Conservation (phyloP, 2,113 vertebrate genomes). For the Gymnarchus niloticus region DNA sequence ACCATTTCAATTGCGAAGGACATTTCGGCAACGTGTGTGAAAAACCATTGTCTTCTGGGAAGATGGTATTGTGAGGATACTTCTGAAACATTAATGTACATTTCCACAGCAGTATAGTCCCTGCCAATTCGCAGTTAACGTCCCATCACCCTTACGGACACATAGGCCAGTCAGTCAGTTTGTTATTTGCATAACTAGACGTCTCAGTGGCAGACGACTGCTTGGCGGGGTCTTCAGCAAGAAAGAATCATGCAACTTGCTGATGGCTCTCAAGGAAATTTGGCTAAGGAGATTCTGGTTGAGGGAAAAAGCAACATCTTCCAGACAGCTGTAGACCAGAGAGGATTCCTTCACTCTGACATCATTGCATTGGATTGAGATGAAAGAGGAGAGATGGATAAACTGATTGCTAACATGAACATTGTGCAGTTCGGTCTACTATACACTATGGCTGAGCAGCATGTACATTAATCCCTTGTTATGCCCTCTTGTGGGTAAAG, state of each 20-base stretch:
- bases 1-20: not conserved
- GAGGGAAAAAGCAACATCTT: not conserved
- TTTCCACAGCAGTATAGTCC: not conserved
- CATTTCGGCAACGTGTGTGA: not conserved
- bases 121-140: not conserved
- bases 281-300: not conserved
- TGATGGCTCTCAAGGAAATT: not conserved
- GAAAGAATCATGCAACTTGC: not conserved
- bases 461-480: not conserved
- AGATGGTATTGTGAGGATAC: not conserved
- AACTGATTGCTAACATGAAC: not conserved
- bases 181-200: not conserved
- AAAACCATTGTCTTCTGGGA: not conserved
- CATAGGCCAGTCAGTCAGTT: not conserved
- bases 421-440: not conserved
- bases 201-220: not conserved
- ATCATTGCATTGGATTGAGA: not conserved
- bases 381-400: not conserved
- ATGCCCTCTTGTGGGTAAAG: not conserved
- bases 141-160: not conserved
- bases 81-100: not conserved
- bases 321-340: not conserved
- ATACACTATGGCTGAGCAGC: not conserved
- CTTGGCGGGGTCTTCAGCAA: not conserved
- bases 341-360: not conserved